phyloP scores from a whole-genome alignment of 1,140 invertebrate species.

The Paraescarpia echinospica region DNA sequence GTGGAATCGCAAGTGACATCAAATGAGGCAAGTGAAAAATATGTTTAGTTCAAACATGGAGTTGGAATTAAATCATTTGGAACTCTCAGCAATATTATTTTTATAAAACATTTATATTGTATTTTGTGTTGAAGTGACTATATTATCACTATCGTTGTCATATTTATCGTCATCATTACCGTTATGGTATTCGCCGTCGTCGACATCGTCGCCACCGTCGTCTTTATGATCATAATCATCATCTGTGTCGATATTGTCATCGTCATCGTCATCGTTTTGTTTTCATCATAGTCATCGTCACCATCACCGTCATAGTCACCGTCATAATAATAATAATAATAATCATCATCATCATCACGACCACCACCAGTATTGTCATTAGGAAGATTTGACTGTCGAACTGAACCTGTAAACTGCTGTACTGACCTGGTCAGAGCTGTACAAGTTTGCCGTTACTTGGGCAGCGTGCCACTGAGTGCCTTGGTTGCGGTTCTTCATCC shows the following conservation, averaged over 20 bases:
- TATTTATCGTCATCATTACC: background rate
- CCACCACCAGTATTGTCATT: background rate
- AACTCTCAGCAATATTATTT: no score
- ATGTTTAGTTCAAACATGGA: background rate
- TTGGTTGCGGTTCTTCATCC: background rate
- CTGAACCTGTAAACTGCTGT: background rate
- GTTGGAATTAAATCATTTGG: no score
- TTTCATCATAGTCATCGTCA: no score
- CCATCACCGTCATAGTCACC: no score
- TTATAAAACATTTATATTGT: no score
- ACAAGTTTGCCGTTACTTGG: conserved; percentile 21
- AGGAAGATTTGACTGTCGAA: background rate
- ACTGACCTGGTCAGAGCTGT: background rate
- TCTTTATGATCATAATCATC: no score
- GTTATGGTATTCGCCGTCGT: no score
- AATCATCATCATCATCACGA: background rate
- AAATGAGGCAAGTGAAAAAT: background rate
- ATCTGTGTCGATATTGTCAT: no score
- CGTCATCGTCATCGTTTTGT: no score
- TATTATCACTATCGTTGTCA: background rate
- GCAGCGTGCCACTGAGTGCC: conserved; percentile 38
- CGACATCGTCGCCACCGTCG: no score
- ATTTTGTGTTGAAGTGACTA: background rate
- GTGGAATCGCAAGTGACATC: background rate
- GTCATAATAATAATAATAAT: background rate